Evolutionary conservation across 2,888 invertebrate species (phyloP).

Genomic region (Latrodectus hesperus): DNA sequence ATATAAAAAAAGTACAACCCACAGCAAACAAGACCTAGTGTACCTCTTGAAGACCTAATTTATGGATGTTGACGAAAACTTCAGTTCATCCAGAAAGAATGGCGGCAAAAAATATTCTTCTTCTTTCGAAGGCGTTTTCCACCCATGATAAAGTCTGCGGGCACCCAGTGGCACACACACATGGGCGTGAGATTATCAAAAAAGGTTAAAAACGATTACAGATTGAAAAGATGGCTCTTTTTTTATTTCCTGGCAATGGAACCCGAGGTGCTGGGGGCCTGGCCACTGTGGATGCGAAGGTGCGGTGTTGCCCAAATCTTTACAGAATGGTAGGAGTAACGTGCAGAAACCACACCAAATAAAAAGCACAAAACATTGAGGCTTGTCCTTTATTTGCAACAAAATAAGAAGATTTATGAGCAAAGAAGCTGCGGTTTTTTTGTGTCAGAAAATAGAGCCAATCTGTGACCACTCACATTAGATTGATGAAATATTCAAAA

Average conservation of each 20-base stretch:
- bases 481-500: too few species aligned
- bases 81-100: conserved; percentile 30
- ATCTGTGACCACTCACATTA: too few species aligned
- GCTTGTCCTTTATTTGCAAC: conserved; percentile 44
- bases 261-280: conserved; percentile 1
- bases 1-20: conserved; percentile 1
- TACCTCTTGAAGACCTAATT: conserved; percentile 55
- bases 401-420: conserved; percentile 55
- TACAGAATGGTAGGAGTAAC: conserved; percentile 39
- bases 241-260: conserved; percentile 18
- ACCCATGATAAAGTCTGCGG: not conserved
- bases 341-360: conserved; percentile 28
- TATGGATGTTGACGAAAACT: conserved; percentile 68
- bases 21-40: conserved; percentile 26
- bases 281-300: conserved; percentile 19
- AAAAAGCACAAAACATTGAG: conserved; percentile 37
- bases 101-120: conserved; percentile 2
- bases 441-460: too few species aligned
- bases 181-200: conserved; percentile 64
- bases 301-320: conserved; percentile 33
- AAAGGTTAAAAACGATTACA: conserved; percentile 57
- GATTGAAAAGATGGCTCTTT: conserved; percentile 47
- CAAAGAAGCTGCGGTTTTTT: not conserved
- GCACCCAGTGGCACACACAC: conserved; percentile 1
- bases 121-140: conserved; percentile 14